Conservation (phyloP, 1,140 invertebrate genomes). For the Drosophila ercepeae region DNA sequence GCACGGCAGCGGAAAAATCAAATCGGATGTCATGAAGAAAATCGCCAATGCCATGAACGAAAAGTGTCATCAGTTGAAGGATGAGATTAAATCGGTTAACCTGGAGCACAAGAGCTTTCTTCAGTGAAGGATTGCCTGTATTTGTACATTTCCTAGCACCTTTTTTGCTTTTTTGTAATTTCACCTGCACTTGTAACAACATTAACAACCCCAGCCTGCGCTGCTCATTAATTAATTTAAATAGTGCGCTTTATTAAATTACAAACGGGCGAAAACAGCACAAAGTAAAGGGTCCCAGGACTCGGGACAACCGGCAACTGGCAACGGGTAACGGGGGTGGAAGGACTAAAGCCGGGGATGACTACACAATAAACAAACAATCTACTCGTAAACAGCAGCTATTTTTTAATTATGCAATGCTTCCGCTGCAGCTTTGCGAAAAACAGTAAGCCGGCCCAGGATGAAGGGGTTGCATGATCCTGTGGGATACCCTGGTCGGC, state of each 20-base stretch:
- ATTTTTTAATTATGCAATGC: constrained; percentile 75
- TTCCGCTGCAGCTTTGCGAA: constrained; percentile 40
- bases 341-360: constrained; percentile 6
- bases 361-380: constrained; percentile 59
- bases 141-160: background rate
- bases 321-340: background rate
- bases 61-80: constrained; percentile 7
- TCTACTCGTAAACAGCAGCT: constrained; percentile 59
- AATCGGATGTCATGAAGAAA: background rate
- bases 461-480: background rate
- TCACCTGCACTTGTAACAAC: constrained; percentile 5
- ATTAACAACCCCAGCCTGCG: constrained; percentile 4
- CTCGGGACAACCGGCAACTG: background rate
- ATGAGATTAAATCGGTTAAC: background rate
- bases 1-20: constrained; percentile 11
- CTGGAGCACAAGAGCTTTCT: background rate
- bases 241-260: constrained; percentile 54
- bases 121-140: background rate
- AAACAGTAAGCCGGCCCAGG: constrained; percentile 15
- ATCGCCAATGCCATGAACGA: constrained; percentile 13
- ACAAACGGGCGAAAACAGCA: constrained; percentile 12
- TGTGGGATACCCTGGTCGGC: background rate
- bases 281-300: background rate
- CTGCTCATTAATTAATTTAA: constrained; percentile 54
- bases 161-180: background rate